Conservation (phyloP, 2,888 invertebrate species). For the Xestia ashworthii region DNA sequence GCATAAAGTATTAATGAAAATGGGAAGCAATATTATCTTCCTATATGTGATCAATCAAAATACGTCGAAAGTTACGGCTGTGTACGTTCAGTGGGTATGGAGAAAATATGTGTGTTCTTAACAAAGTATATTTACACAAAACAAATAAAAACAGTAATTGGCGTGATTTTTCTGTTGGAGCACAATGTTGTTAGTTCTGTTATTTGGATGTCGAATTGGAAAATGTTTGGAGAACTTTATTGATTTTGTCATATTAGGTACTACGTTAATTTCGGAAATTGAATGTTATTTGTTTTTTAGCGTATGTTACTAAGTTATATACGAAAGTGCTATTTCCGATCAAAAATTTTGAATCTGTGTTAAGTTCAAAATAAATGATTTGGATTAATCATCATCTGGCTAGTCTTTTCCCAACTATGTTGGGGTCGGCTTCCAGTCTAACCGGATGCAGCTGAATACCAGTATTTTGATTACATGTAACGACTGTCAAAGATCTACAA, state of each 20-base stretch:
- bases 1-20: slow-evolving; percentile 68
- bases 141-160: slow-evolving; percentile 56
- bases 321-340: too few relatives aligned
- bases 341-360: too few relatives aligned
- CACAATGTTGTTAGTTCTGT: slow-evolving; percentile 37
- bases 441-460: too few relatives aligned
- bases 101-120: slow-evolving; percentile 58
- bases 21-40: slow-evolving; percentile 67
- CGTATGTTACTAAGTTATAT: neutral
- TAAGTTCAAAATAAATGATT: too few relatives aligned
- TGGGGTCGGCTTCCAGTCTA: too few relatives aligned
- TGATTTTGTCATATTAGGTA: neutral
- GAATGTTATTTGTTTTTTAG: neutral
- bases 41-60: slow-evolving; percentile 73
- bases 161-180: slow-evolving; percentile 40
- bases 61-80: slow-evolving; percentile 70
- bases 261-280: neutral
- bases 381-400: too few relatives aligned
- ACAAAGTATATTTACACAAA: slow-evolving; percentile 55
- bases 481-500: too few relatives aligned
- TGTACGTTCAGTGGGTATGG: slow-evolving; percentile 30
- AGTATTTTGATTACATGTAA: too few relatives aligned
- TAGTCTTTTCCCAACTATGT: too few relatives aligned
- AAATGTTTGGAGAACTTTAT: neutral
- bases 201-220: slow-evolving; percentile 20